A percentile compares a stretch with the other conserved stretches of the same genome.
These are phyloP conservation scores for Gambusia holbrooki DNA, from an alignment of 2,113 vertebrate species.

Conservation along the genomic window DNA sequence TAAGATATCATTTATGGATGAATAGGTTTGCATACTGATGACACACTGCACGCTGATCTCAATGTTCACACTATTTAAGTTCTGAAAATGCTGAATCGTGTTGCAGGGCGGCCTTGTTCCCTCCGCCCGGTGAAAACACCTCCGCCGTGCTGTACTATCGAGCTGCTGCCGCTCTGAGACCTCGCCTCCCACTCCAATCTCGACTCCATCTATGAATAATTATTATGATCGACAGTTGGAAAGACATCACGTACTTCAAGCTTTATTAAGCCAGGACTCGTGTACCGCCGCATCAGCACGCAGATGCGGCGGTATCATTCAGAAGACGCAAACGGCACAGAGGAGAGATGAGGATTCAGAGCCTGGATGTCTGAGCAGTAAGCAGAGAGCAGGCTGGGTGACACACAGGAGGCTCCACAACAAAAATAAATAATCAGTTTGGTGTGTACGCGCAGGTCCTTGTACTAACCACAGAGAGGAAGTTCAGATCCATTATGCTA, in stretches of 20 bases:
- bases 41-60: slow-evolving; percentile 10
- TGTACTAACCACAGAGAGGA: slow-evolving; percentile 30
- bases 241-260: slow-evolving; percentile 76
- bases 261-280: slow-evolving; percentile 74
- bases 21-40: slow-evolving; percentile 22
- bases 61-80: slow-evolving; percentile 33
- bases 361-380: slow-evolving; percentile 23
- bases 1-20: slow-evolving; percentile 18
- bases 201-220: slow-evolving; percentile 75
- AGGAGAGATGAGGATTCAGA: slow-evolving; percentile 39
- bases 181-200: slow-evolving; percentile 72
- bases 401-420: neutral
- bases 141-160: slow-evolving; percentile 36
- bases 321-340: slow-evolving; percentile 53
- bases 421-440: slow-evolving; percentile 11
- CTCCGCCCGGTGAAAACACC: slow-evolving; percentile 41
- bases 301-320: slow-evolving; percentile 44
- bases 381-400: slow-evolving; percentile 8
- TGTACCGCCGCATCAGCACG: slow-evolving; percentile 63
- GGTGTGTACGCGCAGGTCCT: slow-evolving; percentile 20
- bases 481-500: slow-evolving; percentile 41
- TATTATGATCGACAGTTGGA: slow-evolving; percentile 74
- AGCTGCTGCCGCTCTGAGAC: slow-evolving; percentile 60
- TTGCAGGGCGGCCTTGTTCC: slow-evolving; percentile 41
- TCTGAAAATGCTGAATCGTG: slow-evolving; percentile 55